Evolutionary conservation across 2,797 vertebrate species (phyloP).

Genomic region (Mionectes olivaceus): DNA sequence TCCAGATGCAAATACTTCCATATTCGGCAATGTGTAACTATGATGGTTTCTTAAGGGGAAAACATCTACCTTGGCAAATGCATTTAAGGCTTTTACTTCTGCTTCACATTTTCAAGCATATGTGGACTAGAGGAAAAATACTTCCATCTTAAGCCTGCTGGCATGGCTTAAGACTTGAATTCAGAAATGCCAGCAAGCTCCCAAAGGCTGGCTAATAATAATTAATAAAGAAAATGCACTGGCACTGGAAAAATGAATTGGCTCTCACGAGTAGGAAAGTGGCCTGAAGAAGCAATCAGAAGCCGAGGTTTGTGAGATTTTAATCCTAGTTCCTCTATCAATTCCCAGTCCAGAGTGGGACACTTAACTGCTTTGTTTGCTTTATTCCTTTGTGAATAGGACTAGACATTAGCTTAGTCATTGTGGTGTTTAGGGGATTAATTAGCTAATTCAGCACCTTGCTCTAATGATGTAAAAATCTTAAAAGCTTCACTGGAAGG

Average conservation of each 20-base stretch:
- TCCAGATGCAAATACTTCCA: slow-evolving; percentile 30
- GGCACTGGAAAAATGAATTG: not conserved
- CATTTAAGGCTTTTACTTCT: not conserved
- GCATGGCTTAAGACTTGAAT: not conserved
- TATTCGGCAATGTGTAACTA: not conserved
- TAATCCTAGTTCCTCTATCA: not conserved
- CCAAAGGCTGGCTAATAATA: not conserved
- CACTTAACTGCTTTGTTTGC: not conserved
- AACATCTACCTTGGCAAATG: not conserved
- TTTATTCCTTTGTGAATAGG: not conserved
- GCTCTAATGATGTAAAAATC: not conserved
- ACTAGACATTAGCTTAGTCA: slow-evolving; percentile 8
- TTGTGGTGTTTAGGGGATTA: not conserved
- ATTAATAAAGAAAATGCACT: not conserved
- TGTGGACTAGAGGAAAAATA: not conserved
- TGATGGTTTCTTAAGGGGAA: not conserved
- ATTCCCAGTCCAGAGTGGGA: not conserved
- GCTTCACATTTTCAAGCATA: not conserved
- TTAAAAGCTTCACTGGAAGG: slow-evolving; percentile 54
- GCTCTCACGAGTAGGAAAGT: not conserved
- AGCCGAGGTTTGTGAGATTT: not conserved
- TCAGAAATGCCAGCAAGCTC: not conserved
- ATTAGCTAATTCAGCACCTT: slow-evolving; percentile 37
- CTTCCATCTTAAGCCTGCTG: not conserved
- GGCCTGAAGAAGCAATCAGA: not conserved